Percentiles rank a stretch among this genome's conserved stretches.
Evolutionary conservation across 2,113 vertebrate genomes (phyloP).

Genomic region (Bubo blakistoni): DNA sequence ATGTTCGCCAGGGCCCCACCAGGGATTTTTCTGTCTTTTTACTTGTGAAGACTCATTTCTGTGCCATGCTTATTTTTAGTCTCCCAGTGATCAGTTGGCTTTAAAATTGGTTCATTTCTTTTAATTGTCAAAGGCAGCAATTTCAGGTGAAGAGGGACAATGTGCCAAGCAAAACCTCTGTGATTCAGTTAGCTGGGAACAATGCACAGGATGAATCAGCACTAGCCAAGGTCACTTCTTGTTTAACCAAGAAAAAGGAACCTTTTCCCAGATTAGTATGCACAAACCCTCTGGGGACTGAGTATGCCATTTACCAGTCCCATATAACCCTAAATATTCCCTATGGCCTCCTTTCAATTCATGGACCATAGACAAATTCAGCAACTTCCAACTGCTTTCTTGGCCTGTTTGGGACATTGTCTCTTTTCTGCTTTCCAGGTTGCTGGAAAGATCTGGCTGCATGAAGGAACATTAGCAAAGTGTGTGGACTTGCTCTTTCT

Average conservation of each 20-base stretch:
- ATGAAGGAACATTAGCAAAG: conserved; percentile 40
- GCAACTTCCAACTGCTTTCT: not conserved
- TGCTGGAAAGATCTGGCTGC: conserved; percentile 25
- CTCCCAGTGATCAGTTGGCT: not conserved
- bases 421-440: not conserved
- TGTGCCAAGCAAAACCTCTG: conserved; percentile 33
- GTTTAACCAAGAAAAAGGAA: not conserved
- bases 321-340: not conserved
- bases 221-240: conserved; percentile 42
- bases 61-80: conserved; percentile 45
- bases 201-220: conserved; percentile 52
- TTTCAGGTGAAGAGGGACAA: conserved; percentile 16
- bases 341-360: not conserved
- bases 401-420: not conserved
- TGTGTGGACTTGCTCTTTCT: not conserved
- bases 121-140: conserved; percentile 40
- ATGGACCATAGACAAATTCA: not conserved
- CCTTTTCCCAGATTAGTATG: not conserved
- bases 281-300: not conserved
- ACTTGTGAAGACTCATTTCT: conserved; percentile 20
- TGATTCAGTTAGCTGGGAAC: conserved; percentile 38
- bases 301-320: not conserved
- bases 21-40: conserved; percentile 1
- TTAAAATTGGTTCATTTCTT: conserved; percentile 57
- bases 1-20: not conserved